phyloP scores from a whole-genome alignment of 2,888 invertebrate species.

The Watsonalla cultraria region DNA sequence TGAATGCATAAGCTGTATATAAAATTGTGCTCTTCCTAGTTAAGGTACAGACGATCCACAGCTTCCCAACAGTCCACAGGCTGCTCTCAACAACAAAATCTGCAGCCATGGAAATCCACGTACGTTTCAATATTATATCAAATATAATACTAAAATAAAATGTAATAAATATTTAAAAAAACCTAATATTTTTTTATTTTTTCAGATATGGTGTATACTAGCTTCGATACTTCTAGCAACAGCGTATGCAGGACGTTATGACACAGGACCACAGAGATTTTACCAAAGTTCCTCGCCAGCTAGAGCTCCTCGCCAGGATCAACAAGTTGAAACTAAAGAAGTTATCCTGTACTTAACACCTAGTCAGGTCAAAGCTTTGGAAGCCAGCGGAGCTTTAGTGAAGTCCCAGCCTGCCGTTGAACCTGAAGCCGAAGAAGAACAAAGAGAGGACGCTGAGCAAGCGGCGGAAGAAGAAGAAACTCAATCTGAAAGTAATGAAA shows the following conservation, averaged over 20 bases:
- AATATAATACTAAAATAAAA: background rate
- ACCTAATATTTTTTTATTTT: slow-evolving; percentile 16
- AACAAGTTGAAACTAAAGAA: slow-evolving; percentile 43
- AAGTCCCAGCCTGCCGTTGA: slow-evolving; percentile 23
- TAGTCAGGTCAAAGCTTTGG: slow-evolving; percentile 48
- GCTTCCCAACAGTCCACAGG: slow-evolving; percentile 30
- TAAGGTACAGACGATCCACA: slow-evolving; percentile 38
- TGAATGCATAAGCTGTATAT: slow-evolving; percentile 45
- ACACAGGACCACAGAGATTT: slow-evolving; percentile 41
- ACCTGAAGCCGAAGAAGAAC: slow-evolving; percentile 10
- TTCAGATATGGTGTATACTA: slow-evolving; percentile 42
- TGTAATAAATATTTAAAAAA: background rate
- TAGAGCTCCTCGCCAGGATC: slow-evolving; percentile 11
- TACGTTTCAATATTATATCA: slow-evolving; percentile 25
- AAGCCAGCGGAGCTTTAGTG: slow-evolving; percentile 38
- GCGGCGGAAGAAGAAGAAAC: slow-evolving; percentile 9
- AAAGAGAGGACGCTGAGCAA: background rate
- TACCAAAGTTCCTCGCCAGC: slow-evolving; percentile 18
- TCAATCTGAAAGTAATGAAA: slow-evolving; percentile 1
- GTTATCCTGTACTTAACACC: slow-evolving; percentile 57
- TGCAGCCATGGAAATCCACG: slow-evolving; percentile 41
- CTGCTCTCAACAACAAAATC: slow-evolving; percentile 24
- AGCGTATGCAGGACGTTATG: slow-evolving; percentile 30
- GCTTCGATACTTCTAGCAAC: slow-evolving; percentile 26
- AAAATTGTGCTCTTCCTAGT: slow-evolving; percentile 45